Percentiles rank a stretch among this genome's conserved stretches.
These are phyloP conservation scores for Nasonovia ribisnigri DNA, from an alignment of 2,888 invertebrate genomes.

Conservation along the genomic window DNA sequence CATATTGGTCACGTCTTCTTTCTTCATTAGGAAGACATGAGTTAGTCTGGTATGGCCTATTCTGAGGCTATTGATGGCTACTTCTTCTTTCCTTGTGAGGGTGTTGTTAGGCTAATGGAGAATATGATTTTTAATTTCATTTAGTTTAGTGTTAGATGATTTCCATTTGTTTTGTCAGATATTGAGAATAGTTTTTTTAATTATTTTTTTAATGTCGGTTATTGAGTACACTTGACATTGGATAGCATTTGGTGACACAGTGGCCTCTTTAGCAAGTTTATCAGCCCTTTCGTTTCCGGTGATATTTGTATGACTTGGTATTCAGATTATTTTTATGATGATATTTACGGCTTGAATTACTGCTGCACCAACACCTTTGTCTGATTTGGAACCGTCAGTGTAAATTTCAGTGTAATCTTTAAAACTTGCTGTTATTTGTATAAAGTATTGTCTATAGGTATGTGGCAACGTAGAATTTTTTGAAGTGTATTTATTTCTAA, in stretches of 20 bases:
- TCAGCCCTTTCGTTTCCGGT: no score
- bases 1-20: neutral
- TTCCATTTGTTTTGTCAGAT: neutral
- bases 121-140: neutral
- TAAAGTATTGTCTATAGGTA: neutral
- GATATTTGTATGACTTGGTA: no score
- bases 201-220: no score
- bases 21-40: neutral
- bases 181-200: no score
- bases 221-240: no score
- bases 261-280: no score
- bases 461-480: neutral
- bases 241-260: no score
- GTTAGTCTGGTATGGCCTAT: neutral
- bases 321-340: no score
- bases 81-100: neutral
- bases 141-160: neutral
- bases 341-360: neutral
- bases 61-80: neutral
- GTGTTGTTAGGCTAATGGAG: neutral
- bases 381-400: neutral
- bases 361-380: neutral
- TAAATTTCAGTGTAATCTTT: neutral
- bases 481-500: neutral
- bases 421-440: neutral